Conservation (phyloP, 2,797 vertebrate genomes). For the Anolis apletophallus region DNA sequence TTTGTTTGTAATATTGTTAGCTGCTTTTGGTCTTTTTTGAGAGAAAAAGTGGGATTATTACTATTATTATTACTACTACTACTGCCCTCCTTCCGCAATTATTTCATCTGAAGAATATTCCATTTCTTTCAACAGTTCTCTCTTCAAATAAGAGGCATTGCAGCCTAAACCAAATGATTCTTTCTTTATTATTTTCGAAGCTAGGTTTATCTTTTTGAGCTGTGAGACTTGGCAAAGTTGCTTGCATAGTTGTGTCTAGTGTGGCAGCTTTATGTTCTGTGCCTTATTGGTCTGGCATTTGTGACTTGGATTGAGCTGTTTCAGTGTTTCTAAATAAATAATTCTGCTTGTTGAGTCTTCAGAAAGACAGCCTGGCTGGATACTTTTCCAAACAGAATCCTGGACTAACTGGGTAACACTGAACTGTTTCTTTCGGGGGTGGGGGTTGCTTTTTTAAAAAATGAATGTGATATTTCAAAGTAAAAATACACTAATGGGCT, state of each 20-base stretch:
- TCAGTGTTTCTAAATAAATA: neutral
- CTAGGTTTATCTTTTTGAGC: neutral
- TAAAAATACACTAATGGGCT: neutral
- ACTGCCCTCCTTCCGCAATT: neutral
- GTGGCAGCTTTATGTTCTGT: conserved; percentile 5
- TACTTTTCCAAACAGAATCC: neutral
- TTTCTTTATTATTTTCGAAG: neutral
- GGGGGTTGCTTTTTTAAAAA: neutral
- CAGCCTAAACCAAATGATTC: neutral
- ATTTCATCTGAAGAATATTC: neutral
- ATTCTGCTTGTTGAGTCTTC: conserved; percentile 6
- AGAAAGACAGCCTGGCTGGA: neutral
- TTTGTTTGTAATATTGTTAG: no score
- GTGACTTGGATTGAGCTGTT: conserved; percentile 25
- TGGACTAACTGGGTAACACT: neutral
- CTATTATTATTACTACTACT: no score
- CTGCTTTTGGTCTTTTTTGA: no score
- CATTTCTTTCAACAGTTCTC: neutral
- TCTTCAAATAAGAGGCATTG: neutral
- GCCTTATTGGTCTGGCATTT: conserved; percentile 9
- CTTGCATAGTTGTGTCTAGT: neutral
- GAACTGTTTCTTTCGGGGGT: neutral
- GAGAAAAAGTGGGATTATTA: no score
- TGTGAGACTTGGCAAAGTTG: conserved; percentile 39
- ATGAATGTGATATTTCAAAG: neutral